phyloP scores from a whole-genome alignment of 1,140 invertebrate species.

The Ostrea denselamellosa region DNA sequence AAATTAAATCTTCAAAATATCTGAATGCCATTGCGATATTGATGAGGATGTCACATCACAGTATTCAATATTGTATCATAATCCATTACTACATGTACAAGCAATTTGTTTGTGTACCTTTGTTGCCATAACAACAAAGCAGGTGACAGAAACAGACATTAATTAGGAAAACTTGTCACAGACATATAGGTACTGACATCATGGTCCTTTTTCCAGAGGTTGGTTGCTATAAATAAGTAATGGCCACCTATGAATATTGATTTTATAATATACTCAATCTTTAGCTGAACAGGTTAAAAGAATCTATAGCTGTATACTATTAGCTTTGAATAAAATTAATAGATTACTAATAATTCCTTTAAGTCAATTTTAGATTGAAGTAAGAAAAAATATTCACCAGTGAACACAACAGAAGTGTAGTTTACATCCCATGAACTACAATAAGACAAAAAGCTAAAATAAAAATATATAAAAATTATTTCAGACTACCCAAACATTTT shows the following conservation, averaged over 20 bases:
- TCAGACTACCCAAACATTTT: too few relatives aligned
- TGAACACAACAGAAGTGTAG: too few relatives aligned
- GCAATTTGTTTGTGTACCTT: constrained; percentile 26
- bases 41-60: constrained; percentile 5
- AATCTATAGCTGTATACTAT: neutral
- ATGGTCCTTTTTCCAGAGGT: neutral
- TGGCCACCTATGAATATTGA: neutral
- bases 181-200: constrained; percentile 8
- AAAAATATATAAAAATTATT: too few relatives aligned
- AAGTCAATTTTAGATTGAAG: neutral
- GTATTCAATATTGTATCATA: neutral
- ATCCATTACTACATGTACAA: neutral
- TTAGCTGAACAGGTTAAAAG: neutral
- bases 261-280: neutral
- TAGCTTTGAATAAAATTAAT: neutral
- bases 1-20: constrained; percentile 24
- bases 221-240: constrained; percentile 22
- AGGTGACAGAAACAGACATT: constrained; percentile 3
- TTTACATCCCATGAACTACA: too few relatives aligned
- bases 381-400: too few relatives aligned
- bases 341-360: neutral
- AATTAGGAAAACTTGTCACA: neutral
- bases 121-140: constrained; percentile 4
- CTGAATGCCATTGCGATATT: neutral
- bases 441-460: too few relatives aligned